A percentile compares a stretch with the other conserved stretches of the same genome.
phyloP scores from a whole-genome alignment of 2,113 vertebrate species.

The Brachirus orientalis region DNA sequence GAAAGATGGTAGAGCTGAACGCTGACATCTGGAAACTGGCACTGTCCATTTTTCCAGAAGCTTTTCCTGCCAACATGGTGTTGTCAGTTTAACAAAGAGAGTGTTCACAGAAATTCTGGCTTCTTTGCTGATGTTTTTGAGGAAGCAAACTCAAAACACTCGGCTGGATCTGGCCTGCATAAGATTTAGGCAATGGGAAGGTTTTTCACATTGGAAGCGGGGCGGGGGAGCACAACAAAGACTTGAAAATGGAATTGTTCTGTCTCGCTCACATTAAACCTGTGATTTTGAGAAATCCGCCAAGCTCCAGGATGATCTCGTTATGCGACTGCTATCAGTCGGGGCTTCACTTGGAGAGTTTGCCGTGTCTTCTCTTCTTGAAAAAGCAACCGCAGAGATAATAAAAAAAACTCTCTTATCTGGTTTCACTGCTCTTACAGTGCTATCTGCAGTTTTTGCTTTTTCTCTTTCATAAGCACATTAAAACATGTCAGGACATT shows the following conservation, averaged over 20 bases:
- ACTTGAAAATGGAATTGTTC: slow-evolving; percentile 56
- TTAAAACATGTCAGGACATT: slow-evolving; percentile 50
- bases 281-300: slow-evolving; percentile 51
- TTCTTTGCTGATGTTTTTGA: too few relatives aligned
- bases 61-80: too few relatives aligned
- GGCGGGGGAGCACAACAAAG: slow-evolving; percentile 47
- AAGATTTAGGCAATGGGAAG: slow-evolving; percentile 31
- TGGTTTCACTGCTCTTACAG: slow-evolving; percentile 21
- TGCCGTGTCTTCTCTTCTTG: slow-evolving; percentile 54
- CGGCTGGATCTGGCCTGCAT: too few relatives aligned
- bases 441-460: slow-evolving; percentile 17
- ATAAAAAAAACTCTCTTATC: slow-evolving; percentile 50
- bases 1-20: too few relatives aligned
- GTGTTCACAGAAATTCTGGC: too few relatives aligned
- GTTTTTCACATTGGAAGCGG: slow-evolving; percentile 52
- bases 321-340: slow-evolving; percentile 55
- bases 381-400: slow-evolving; percentile 49
- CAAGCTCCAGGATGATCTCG: slow-evolving; percentile 45
- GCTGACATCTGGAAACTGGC: too few relatives aligned
- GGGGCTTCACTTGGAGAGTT: slow-evolving; percentile 51
- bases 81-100: too few relatives aligned
- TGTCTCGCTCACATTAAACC: slow-evolving; percentile 47
- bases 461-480: slow-evolving; percentile 29
- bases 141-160: too few relatives aligned
- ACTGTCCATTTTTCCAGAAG: too few relatives aligned